Evolutionary conservation across 1,140 invertebrate species (phyloP).

Genomic region (Conus ventricosus): DNA sequence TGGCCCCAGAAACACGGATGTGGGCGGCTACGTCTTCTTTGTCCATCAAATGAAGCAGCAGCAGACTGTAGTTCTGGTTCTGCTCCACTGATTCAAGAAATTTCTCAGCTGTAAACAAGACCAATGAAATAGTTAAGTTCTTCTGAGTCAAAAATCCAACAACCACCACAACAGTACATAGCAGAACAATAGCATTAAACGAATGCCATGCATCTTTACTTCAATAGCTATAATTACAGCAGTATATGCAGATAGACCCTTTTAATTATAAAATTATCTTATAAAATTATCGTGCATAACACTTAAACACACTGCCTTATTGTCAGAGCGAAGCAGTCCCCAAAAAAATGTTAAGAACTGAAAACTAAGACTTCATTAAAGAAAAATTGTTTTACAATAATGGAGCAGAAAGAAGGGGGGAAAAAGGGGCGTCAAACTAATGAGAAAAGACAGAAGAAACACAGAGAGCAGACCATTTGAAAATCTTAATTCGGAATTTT

Average conservation of each 20-base stretch:
- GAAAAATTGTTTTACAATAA: neutral
- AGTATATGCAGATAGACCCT: too few species aligned
- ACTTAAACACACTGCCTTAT: too few species aligned
- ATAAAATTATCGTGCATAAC: neutral
- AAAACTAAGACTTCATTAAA: neutral
- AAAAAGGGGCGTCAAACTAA: too few species aligned
- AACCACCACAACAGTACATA: neutral
- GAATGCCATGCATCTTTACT: too few species aligned
- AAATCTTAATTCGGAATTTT: too few species aligned
- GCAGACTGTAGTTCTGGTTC: constrained; percentile 92
- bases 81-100: constrained; percentile 92
- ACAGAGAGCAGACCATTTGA: too few species aligned
- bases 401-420: neutral
- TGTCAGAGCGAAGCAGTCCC: too few species aligned
- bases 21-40: constrained; percentile 84
- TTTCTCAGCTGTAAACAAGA: constrained; percentile 84
- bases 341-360: too few species aligned
- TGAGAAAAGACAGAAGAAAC: too few species aligned
- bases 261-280: neutral
- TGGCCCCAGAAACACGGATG: constrained; percentile 89
- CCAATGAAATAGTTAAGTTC: neutral
- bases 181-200: neutral
- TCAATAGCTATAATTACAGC: too few species aligned
- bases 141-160: neutral
- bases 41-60: constrained; percentile 89